These are phyloP conservation scores for Rhizoglyphus robini DNA, from an alignment of 1,140 invertebrate genomes.

Conservation along the genomic window DNA sequence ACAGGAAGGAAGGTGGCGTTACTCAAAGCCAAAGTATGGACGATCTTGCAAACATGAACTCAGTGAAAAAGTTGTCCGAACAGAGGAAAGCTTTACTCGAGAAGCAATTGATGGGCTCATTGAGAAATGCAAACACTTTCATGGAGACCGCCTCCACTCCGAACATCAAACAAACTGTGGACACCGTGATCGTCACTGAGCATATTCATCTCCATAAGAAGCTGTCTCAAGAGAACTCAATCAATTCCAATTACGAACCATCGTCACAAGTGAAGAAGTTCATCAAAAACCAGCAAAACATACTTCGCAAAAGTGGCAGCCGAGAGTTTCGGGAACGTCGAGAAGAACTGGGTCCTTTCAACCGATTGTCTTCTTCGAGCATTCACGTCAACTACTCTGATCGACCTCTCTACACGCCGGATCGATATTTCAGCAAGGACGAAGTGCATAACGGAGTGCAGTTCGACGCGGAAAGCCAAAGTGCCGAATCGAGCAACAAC, in stretches of 20 bases:
- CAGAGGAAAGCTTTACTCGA: constrained; percentile 67
- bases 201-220: background rate
- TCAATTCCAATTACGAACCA: constrained; percentile 11
- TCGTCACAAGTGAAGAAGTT: constrained; percentile 26
- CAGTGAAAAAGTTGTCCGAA: constrained; percentile 55
- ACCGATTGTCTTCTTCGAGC: constrained; percentile 4
- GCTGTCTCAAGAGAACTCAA: background rate
- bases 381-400: background rate
- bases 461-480: background rate
- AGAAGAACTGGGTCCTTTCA: constrained; percentile 27
- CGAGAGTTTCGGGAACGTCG: constrained; percentile 26
- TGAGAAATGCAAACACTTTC: constrained; percentile 18
- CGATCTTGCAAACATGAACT: constrained; percentile 41
- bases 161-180: background rate
- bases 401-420: background rate
- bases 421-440: constrained; percentile 9
- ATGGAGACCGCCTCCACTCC: constrained; percentile 10
- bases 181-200: background rate
- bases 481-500: background rate
- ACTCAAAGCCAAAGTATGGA: constrained; percentile 36
- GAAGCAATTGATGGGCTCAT: constrained; percentile 53
- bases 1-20: constrained; percentile 20
- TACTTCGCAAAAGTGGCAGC: constrained; percentile 21
- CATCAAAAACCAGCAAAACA: constrained; percentile 25
- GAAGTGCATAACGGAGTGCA: background rate